Percentiles rank a stretch among this genome's conserved stretches.
Conservation (phyloP, 2,888 invertebrate species). For the Pterobdella sp. region DNA sequence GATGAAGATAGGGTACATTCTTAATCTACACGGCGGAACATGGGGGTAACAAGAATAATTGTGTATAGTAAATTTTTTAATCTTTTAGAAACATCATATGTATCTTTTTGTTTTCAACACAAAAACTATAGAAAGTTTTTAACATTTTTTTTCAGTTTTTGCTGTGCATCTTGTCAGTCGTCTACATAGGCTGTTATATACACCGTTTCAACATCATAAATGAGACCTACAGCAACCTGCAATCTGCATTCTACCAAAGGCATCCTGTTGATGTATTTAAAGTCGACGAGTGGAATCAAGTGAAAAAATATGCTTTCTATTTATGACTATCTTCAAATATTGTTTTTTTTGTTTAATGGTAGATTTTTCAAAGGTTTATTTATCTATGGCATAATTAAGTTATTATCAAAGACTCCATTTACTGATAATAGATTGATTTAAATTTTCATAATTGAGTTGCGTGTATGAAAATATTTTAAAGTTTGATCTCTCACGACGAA, state of each 20-base stretch:
- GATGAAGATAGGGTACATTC: too few relatives aligned
- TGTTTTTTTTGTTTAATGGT: background rate
- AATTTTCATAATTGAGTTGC: background rate
- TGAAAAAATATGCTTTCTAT: conserved; percentile 1
- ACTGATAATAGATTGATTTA: background rate
- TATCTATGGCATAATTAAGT: background rate
- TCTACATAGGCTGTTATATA: conserved; percentile 44
- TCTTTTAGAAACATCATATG: too few relatives aligned
- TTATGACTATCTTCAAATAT: background rate
- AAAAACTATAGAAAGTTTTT: background rate
- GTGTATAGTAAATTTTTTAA: too few relatives aligned
- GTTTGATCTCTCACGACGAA: background rate
- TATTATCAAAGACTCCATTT: background rate
- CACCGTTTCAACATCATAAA: conserved; percentile 46
- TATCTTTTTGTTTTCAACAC: too few relatives aligned
- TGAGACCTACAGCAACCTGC: conserved; percentile 42
- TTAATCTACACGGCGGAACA: too few relatives aligned
- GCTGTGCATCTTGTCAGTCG: conserved; percentile 32
- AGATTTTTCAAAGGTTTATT: background rate
- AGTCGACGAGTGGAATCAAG: conserved; percentile 45
- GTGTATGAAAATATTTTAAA: background rate
- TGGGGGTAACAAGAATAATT: too few relatives aligned
- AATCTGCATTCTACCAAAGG: conserved; percentile 44
- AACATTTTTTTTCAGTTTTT: conserved; percentile 17
- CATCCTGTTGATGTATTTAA: conserved; percentile 46